A percentile compares a stretch with the other conserved stretches of the same genome.
Evolutionary conservation across 2,888 invertebrate genomes (phyloP).

Genomic region (Rhagonycha lutea): DNA sequence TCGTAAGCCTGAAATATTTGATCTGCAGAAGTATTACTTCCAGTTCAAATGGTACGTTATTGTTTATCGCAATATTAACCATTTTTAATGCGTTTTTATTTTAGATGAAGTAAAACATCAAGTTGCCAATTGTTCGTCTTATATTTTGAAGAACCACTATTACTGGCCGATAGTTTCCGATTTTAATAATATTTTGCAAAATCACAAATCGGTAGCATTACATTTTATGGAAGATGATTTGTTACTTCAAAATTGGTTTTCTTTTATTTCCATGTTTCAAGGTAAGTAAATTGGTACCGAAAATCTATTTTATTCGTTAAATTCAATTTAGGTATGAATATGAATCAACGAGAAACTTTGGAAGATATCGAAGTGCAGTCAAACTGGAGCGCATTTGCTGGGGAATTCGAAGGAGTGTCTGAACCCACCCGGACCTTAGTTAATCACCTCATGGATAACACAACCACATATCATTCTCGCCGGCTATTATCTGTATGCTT

Average conservation of each 20-base stretch:
- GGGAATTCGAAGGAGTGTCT: conserved; percentile 94
- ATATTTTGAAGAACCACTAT: conserved; percentile 96
- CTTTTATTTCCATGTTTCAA: conserved; percentile 92
- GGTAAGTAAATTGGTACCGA: conserved; percentile 58
- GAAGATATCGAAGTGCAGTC: conserved; percentile 97
- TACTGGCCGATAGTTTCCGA: conserved; percentile 98
- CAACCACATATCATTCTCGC: conserved; percentile 74
- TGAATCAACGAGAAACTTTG: conserved; percentile 86
- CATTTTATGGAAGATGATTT: conserved; percentile 87
- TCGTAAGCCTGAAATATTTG: conserved; percentile 87
- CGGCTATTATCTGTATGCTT: conserved; percentile 78
- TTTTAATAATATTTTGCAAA: conserved; percentile 90
- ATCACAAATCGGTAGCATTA: conserved; percentile 85
- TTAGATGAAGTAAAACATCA: conserved; percentile 60
- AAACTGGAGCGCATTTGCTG: conserved; percentile 96
- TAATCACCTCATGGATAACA: conserved; percentile 78
- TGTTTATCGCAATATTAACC: neutral
- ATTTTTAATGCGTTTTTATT: conserved; percentile 14
- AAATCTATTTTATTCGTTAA: neutral
- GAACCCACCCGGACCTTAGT: conserved; percentile 98
- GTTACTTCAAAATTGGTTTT: conserved; percentile 95
- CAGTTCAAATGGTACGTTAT: conserved; percentile 75
- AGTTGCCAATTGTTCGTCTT: conserved; percentile 91
- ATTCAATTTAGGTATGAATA: conserved; percentile 83
- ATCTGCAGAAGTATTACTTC: conserved; percentile 88